Conservation (phyloP, 2,113 vertebrate genomes). For the Dipodomys stephensi region DNA sequence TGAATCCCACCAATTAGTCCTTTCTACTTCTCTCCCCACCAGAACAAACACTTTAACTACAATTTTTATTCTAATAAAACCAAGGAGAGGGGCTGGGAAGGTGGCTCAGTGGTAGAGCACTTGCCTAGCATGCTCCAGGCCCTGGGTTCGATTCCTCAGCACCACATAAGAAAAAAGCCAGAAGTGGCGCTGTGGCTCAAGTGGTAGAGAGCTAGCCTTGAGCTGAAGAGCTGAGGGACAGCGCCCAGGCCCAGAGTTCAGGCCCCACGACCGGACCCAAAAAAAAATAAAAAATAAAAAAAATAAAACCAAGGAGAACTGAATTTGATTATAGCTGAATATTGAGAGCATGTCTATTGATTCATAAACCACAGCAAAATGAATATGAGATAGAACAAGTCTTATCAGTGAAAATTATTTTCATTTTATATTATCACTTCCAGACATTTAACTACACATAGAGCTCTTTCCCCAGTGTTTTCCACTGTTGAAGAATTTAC, state of each 20-base stretch:
- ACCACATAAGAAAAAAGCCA: too few species aligned
- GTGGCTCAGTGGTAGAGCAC: too few species aligned
- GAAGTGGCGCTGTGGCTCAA: too few species aligned
- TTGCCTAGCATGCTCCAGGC: too few species aligned
- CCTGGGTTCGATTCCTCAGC: too few species aligned
- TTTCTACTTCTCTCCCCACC: background rate
- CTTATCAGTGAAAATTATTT: slow-evolving; percentile 31
- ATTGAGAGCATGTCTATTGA: background rate
- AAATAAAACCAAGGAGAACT: background rate
- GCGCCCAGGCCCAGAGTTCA: too few species aligned
- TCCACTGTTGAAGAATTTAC: background rate
- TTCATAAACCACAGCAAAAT: background rate
- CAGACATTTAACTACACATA: background rate
- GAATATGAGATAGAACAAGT: slow-evolving; percentile 30
- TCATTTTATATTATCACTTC: background rate
- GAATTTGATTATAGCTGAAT: background rate
- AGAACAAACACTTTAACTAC: background rate
- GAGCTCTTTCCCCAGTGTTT: background rate
- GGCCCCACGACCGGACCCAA: too few species aligned
- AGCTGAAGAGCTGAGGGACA: too few species aligned
- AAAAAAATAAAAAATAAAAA: too few species aligned
- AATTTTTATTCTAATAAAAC: background rate
- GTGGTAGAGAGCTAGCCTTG: too few species aligned
- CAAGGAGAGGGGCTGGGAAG: background rate
- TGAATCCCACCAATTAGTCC: background rate